Conservation (phyloP, 2,888 invertebrate genomes). For the Cheiracanthium punctorium region DNA sequence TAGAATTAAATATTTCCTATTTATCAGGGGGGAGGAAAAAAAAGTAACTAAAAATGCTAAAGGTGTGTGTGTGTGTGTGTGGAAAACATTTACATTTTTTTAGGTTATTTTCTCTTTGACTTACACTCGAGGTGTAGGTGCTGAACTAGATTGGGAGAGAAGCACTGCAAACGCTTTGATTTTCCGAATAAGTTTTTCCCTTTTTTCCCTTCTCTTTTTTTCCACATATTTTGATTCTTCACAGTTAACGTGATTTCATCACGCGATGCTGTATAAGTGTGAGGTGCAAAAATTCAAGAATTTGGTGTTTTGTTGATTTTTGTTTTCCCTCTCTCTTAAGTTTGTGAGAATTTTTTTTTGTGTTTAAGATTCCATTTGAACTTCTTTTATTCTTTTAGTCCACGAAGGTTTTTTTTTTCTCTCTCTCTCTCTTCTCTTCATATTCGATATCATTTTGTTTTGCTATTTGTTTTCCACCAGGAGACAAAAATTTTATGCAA, state of each 20-base stretch:
- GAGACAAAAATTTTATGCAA: constrained; percentile 3
- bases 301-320: neutral
- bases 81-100: constrained; percentile 66
- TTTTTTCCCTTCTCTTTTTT: neutral
- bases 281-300: constrained; percentile 38
- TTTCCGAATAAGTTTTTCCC: constrained; percentile 31
- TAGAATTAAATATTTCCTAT: constrained; percentile 69
- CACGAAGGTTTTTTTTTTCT: neutral
- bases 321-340: neutral
- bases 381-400: neutral
- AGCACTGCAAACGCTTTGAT: constrained; percentile 50
- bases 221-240: constrained; percentile 18
- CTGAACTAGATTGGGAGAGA: constrained; percentile 42
- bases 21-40: constrained; percentile 40
- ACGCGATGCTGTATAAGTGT: constrained; percentile 40
- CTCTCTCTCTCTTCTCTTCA: no score
- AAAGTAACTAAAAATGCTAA: constrained; percentile 58
- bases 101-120: constrained; percentile 8
- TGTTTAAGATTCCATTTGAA: constrained; percentile 11
- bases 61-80: constrained; percentile 10
- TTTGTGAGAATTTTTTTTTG: no score
- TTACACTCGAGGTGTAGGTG: neutral
- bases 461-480: neutral
- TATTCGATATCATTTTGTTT: neutral
- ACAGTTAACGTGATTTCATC: constrained; percentile 58